Conservation (phyloP, 2,888 invertebrate genomes). For the Calameuta idolon region DNA sequence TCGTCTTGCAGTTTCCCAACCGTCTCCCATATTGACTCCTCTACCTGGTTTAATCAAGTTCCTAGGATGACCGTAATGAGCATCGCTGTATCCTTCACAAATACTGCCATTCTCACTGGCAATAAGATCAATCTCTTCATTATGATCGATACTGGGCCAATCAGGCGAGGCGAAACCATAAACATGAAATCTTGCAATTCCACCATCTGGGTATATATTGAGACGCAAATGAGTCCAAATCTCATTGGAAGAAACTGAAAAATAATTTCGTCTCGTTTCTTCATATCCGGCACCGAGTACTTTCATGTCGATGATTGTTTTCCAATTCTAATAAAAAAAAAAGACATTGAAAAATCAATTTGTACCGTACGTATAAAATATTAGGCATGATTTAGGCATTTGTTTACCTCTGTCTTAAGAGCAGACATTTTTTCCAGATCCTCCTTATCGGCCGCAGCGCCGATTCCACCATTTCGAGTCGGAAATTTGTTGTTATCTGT, state of each 20-base stretch:
- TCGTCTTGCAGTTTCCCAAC: conserved; percentile 76
- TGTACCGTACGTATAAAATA: background rate
- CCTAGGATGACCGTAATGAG: conserved; percentile 75
- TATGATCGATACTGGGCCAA: conserved; percentile 37
- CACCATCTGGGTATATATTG: conserved; percentile 76
- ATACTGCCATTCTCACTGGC: conserved; percentile 71
- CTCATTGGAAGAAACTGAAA: conserved; percentile 69
- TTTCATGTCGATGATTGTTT: conserved; percentile 71
- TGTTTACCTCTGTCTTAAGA: conserved; percentile 60
- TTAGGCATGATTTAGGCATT: background rate
- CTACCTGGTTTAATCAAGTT: conserved; percentile 72
- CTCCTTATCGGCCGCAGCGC: conserved; percentile 68
- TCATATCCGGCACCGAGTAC: conserved; percentile 71
- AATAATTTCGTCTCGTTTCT: conserved; percentile 72
- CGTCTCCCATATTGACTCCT: conserved; percentile 72
- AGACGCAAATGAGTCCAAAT: conserved; percentile 73
- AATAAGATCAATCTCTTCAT: conserved; percentile 68
- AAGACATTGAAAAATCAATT: background rate
- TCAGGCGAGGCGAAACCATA: conserved; percentile 68
- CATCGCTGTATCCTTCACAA: conserved; percentile 73
- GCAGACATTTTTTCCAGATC: conserved; percentile 67
- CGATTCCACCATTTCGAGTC: conserved; percentile 67
- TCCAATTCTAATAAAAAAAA: conserved; percentile 69
- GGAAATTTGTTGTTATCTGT: conserved; percentile 69
- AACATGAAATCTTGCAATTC: conserved; percentile 73